These are phyloP conservation scores for Rhinella marina DNA, from an alignment of 2,797 vertebrate species.

Conservation along the genomic window DNA sequence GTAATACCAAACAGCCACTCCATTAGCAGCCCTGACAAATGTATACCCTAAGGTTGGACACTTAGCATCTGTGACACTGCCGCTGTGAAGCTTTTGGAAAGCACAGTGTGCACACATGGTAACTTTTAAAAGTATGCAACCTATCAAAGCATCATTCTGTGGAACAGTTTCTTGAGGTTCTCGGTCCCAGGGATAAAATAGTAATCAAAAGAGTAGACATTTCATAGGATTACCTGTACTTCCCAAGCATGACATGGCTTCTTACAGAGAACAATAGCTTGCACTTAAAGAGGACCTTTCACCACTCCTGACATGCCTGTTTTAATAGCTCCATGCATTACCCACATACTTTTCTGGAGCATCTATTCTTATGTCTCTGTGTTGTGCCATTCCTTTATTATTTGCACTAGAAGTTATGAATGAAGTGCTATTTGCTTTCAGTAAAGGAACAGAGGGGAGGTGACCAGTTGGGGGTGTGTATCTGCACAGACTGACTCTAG, in stretches of 20 bases:
- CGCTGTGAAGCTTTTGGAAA: not conserved
- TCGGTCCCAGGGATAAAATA: not conserved
- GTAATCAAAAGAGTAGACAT: not conserved
- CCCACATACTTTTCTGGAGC: too few species aligned
- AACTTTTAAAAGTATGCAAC: not conserved
- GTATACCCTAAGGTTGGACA: constrained; percentile 17
- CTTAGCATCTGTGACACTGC: constrained; percentile 21
- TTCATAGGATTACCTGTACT: not conserved
- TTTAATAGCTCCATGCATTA: too few species aligned
- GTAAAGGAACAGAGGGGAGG: too few species aligned
- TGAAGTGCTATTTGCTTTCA: too few species aligned
- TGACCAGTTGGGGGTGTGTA: too few species aligned
- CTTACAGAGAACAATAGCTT: not conserved
- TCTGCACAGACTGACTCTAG: too few species aligned
- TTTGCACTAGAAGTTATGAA: too few species aligned
- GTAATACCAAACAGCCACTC: constrained; percentile 17
- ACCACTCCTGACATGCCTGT: too few species aligned
- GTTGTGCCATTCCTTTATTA: too few species aligned
- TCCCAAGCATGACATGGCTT: not conserved
- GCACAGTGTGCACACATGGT: not conserved
- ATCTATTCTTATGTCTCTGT: too few species aligned
- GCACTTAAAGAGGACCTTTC: too few species aligned
- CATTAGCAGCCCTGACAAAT: not conserved
- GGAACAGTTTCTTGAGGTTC: not conserved
- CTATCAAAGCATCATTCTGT: not conserved